Evolutionary conservation across 2,113 vertebrate genomes (phyloP).

Genomic region (Ageneiosus marmoratus): DNA sequence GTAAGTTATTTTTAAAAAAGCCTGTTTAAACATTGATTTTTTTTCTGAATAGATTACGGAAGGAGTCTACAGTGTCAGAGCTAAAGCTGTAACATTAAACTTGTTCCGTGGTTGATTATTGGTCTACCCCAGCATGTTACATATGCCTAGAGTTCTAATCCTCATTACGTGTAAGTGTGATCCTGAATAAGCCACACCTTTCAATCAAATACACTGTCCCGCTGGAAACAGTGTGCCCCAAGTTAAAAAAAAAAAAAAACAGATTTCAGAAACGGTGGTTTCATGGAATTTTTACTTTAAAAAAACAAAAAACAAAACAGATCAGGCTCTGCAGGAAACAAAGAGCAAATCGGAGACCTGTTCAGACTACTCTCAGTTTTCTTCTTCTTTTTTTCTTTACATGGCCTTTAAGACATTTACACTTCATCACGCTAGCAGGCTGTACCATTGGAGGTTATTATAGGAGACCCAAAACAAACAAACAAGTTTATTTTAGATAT

Average conservation of each 20-base stretch:
- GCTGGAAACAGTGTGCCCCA: neutral
- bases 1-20: neutral
- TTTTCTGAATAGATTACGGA: neutral
- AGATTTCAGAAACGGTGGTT: neutral
- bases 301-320: slow-evolving; percentile 64
- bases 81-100: neutral
- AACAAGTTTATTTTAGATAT: slow-evolving; percentile 6
- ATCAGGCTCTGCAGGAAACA: slow-evolving; percentile 69
- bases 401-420: slow-evolving; percentile 36
- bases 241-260: neutral
- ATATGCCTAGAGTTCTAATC: too few relatives aligned
- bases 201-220: neutral
- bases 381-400: slow-evolving; percentile 31
- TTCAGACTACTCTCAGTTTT: slow-evolving; percentile 43
- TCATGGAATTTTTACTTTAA: slow-evolving; percentile 13
- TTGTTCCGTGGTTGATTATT: too few relatives aligned
- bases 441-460: slow-evolving; percentile 4
- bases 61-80: neutral
- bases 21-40: neutral
- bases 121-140: too few relatives aligned
- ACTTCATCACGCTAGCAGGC: slow-evolving; percentile 14
- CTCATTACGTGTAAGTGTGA: neutral
- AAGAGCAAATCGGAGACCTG: slow-evolving; percentile 60
- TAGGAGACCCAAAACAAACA: slow-evolving; percentile 21
- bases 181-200: neutral